Evolutionary conservation across 2,113 vertebrate species (phyloP), one percentile per base, ranked within the genome.

Genomic region (Panurus biarmicus): DNA sequence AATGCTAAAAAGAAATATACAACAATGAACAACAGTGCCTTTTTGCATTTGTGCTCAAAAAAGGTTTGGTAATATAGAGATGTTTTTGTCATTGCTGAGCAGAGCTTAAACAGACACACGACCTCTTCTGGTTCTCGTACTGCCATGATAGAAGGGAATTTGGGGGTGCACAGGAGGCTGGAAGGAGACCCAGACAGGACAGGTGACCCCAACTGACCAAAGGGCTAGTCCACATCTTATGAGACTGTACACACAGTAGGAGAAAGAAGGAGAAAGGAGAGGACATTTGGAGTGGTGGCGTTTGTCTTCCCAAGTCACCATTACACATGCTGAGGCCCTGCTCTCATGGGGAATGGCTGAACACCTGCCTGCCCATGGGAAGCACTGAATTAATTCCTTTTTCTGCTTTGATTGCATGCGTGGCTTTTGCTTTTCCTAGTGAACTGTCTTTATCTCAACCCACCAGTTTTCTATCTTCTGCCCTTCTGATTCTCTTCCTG

Each of bases 271-370:
- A 25, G 26, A 25, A 51, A 75, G 9, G 33, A 21, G 9, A 40
- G 11, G 13, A 25, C 25, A 50, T 50, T 66, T 42, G 25, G 11
- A 58, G 7, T 8, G 25, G 29, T 58, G 44, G 7, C 10, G 12
- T 22, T 25, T n/a, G 20, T 50, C 44, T 31, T 58, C 25, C 11
- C 13, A 26, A 44, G 44, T 13, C 17, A 31, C 21, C 1, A 0
- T 35, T 5, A 35, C 36, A 12, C 0, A 0, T 58, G 31, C 4
- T 29, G n/a, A 26, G 31, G 25, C 36, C 11, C 31, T 50, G 36
- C 82, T 36, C 25, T 42, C 44, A 60, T 44, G 36, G 31, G 6
- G 21, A 58, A 58, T 50, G 31, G 31, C 31, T 51, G 44, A 50
- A 44, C 16, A 69, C 35, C 29, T 29, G 6, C 31, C 36, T 60